Percentiles rank a stretch among this genome's conserved stretches.
Conservation (phyloP, 2,888 invertebrate species). For the Sarcophaga rosellei region DNA sequence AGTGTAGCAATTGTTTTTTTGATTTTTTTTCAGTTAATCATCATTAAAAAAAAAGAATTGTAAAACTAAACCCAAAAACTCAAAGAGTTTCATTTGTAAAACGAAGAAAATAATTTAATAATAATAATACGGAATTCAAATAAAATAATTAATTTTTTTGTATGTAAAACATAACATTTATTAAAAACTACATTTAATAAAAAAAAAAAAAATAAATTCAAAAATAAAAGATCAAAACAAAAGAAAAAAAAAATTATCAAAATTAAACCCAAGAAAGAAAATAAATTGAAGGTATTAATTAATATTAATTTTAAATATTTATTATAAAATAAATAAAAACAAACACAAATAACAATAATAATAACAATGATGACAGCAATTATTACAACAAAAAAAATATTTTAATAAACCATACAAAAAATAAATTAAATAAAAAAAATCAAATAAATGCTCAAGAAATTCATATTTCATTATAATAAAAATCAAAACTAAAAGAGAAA, state of each 20-base stretch:
- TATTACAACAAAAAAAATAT: slow-evolving; percentile 62
- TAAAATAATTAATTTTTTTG: slow-evolving; percentile 48
- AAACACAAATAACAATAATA: slow-evolving; percentile 64
- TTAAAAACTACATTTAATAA: slow-evolving; percentile 50
- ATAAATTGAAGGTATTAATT: neutral
- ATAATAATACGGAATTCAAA: slow-evolving; percentile 23
- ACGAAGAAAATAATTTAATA: slow-evolving; percentile 70
- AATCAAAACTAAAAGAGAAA: slow-evolving; percentile 38
- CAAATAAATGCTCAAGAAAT: slow-evolving; percentile 61
- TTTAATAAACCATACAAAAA: slow-evolving; percentile 68
- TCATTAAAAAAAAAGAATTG: neutral
- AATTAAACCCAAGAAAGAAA: slow-evolving; percentile 41
- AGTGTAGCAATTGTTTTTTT: slow-evolving; percentile 30
- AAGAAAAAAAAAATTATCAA: slow-evolving; percentile 30
- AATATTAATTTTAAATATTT: slow-evolving; percentile 49
- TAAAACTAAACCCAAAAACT: slow-evolving; percentile 53
- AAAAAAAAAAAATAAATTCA: slow-evolving; percentile 56
- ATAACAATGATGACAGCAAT: slow-evolving; percentile 53
- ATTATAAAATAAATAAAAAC: slow-evolving; percentile 33
- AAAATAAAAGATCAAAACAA: slow-evolving; percentile 2
- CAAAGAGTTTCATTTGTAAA: slow-evolving; percentile 77
- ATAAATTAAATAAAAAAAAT: slow-evolving; percentile 42
- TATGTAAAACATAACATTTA: slow-evolving; percentile 43
- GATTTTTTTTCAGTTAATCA: slow-evolving; percentile 13
- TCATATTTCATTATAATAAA: slow-evolving; percentile 63